These are phyloP conservation scores for Etheostoma perlongum DNA, from an alignment of 2,797 vertebrate genomes.

Conservation along the genomic window DNA sequence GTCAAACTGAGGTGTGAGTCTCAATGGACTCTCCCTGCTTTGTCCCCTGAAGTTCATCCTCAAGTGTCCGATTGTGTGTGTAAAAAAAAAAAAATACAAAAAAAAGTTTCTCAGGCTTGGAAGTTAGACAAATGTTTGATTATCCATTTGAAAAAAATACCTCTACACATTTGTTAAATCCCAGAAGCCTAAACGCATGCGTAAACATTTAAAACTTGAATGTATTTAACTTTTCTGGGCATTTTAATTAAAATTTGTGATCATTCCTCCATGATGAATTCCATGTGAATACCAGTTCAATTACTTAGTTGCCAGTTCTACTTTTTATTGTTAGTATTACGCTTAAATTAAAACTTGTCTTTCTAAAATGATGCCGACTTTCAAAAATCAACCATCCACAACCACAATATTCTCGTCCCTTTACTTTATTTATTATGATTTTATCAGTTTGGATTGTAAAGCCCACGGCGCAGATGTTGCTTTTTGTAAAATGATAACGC, in stretches of 20 bases:
- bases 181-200: conserved; percentile 19
- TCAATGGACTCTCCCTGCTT: conserved; percentile 98
- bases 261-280: not conserved
- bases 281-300: not conserved
- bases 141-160: conserved; percentile 92
- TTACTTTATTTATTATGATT: not conserved
- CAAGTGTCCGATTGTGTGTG: conserved; percentile 97
- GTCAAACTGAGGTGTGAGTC: conserved; percentile 96
- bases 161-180: conserved; percentile 69
- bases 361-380: not conserved
- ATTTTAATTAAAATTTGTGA: not conserved
- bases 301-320: not conserved
- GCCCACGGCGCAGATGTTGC: not conserved
- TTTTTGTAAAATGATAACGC: not conserved
- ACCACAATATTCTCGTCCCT: not conserved
- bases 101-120: conserved; percentile 92
- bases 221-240: not conserved
- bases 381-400: conserved; percentile 3
- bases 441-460: not conserved
- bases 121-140: conserved; percentile 99
- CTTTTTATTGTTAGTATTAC: conserved; percentile 15
- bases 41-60: conserved; percentile 99
- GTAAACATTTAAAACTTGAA: conserved; percentile 4
- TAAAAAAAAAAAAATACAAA: conserved; percentile 80
- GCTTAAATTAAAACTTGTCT: not conserved